Conservation (phyloP, 2,113 vertebrate species). For the Gracilinanus agilis region DNA sequence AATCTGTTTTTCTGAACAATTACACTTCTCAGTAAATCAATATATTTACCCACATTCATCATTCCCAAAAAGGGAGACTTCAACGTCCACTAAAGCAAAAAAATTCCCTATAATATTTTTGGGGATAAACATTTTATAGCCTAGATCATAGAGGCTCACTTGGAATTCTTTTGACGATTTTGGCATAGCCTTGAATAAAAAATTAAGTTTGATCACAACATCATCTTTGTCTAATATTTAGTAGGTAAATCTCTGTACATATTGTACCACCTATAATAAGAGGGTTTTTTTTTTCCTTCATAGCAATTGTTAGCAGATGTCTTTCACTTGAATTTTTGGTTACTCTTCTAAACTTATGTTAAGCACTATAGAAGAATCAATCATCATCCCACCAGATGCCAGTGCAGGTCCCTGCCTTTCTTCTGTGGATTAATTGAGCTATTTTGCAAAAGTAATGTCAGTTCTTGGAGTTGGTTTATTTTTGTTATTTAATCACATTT, state of each 20-base stretch:
- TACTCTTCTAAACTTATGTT: neutral
- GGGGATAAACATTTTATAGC: neutral
- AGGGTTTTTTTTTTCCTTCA: neutral
- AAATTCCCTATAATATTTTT: neutral
- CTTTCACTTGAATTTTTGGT: neutral
- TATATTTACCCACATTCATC: neutral
- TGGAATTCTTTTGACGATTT: neutral
- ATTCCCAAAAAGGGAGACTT: neutral
- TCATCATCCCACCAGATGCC: neutral
- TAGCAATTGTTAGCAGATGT: neutral
- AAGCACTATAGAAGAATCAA: neutral
- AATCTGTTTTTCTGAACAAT: neutral
- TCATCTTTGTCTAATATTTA: neutral
- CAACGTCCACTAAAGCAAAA: neutral
- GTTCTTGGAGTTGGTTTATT: neutral
- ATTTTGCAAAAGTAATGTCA: neutral
- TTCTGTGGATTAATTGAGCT: neutral
- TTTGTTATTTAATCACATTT: neutral
- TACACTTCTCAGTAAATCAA: neutral
- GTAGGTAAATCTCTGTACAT: neutral
- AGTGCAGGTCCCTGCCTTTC: neutral
- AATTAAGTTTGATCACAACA: neutral
- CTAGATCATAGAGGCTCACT: neutral
- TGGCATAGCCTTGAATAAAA: neutral
- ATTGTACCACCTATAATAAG: neutral